Evolutionary conservation across 2,888 invertebrate species (phyloP).

Genomic region (Gerris lacustris): DNA sequence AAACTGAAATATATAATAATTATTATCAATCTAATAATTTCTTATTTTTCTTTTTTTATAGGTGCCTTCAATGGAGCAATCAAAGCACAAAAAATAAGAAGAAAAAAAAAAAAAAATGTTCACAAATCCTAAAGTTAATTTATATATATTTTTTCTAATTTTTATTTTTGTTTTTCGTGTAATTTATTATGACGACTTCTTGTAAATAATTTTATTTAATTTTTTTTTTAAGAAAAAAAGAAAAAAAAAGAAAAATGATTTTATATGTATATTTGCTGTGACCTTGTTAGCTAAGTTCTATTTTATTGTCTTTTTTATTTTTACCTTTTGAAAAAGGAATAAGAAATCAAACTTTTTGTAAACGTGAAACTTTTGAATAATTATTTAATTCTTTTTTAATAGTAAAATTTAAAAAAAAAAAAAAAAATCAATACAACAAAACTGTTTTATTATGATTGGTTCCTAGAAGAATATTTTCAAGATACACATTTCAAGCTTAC

Average conservation of each 20-base stretch:
- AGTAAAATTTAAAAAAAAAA: no score
- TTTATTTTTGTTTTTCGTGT: neutral
- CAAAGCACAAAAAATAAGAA: neutral
- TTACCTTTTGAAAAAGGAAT: no score
- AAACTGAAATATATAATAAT: no score
- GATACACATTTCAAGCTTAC: no score
- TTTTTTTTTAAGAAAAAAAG: no score
- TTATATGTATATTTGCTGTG: neutral
- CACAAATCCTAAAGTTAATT: neutral
- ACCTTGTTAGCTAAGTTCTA: neutral
- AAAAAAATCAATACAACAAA: no score
- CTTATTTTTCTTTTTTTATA: neutral
- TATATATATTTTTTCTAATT: neutral
- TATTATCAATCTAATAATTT: neutral
- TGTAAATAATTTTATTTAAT: neutral
- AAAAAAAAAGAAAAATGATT: neutral
- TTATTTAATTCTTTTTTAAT: neutral
- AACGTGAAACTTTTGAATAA: no score
- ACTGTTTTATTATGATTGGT: no score
- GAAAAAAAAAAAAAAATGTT: neutral
- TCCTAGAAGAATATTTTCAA: no score
- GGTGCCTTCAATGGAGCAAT: neutral
- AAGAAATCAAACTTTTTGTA: no score
- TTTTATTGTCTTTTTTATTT: neutral
- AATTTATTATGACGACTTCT: neutral